Base-by-base conservation (phyloP, 2,113 vertebrate species). In the Gallinago jamesoni region DNA sequence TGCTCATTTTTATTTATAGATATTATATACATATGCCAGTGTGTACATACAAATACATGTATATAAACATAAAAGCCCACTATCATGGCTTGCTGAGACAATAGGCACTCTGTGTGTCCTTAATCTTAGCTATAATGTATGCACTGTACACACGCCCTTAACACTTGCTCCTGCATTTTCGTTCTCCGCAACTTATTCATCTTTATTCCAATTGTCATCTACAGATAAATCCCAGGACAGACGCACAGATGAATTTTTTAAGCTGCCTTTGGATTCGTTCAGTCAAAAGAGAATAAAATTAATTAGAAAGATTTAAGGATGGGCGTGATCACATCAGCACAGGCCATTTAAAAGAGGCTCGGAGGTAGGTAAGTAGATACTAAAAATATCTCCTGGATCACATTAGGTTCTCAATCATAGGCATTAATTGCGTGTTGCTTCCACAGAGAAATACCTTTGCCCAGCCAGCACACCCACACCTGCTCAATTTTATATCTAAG, bases 241-340 rank as follows among this genome's bases (percentile, higher is more conserved):
- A 72, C 81, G 84, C 43, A 82, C n/a, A 66, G 39, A 84, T 64
- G 50, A 92, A 55, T 95, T 89, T 80, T 91, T 93, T 57, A 95
- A 96, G 79, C 81, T 93, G 80, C 84, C 94, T 94, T 91, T 92
- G 84, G 96, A 79, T 93, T 81, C 76, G 68, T 93, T 87, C 92
- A 41, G 81, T 43, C 92, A 72, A 59, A 96, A 94, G 72, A 70
- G 89, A 87, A 70, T 81, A 76, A 96, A 94, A 78, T 95, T 91
- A 93, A 94, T 96, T 95, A 96, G 89, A 89, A 88, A 97, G 89
- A 88, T 96, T 97, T 97, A 96, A 95, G 75, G 69, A 90, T 84
- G 93, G 83, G 94, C n/a, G 82, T 90, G 83, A 93, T 88, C 85
- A 83, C 84, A 70, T 85, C 87, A 67, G 70, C 17, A 24, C 62